Evolutionary conservation across 2,888 invertebrate species (phyloP).

Genomic region (Orthonychiurus folsomi): DNA sequence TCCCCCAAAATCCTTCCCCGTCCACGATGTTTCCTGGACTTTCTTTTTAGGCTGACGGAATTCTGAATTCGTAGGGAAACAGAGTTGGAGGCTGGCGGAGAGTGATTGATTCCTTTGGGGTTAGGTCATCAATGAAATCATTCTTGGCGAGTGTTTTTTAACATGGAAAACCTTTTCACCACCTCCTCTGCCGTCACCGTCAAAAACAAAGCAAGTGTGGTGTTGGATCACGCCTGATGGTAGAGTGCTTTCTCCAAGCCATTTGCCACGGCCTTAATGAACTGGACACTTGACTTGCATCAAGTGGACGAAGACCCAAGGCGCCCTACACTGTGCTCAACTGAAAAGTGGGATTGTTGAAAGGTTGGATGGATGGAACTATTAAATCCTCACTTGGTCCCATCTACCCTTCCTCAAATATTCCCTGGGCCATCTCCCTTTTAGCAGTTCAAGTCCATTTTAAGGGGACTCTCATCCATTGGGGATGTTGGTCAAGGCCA

Average conservation of each 20-base stretch:
- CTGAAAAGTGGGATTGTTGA: too few species aligned
- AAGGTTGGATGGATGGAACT: too few species aligned
- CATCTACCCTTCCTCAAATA: background rate
- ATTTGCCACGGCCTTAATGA: background rate
- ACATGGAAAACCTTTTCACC: conserved; percentile 15
- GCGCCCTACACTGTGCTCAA: too few species aligned
- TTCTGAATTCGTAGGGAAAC: background rate
- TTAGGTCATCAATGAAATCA: conserved; percentile 13
- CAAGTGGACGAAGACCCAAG: too few species aligned
- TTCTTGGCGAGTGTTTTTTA: conserved; percentile 13
- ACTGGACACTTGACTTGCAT: background rate
- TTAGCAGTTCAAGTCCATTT: background rate
- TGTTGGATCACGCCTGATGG: too few species aligned
- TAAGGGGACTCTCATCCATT: conserved; percentile 6
- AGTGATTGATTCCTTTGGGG: conserved; percentile 15
- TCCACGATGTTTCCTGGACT: too few species aligned
- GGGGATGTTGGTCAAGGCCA: conserved; percentile 25
- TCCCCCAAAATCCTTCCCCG: background rate
- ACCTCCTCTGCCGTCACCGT: background rate
- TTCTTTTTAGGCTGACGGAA: too few species aligned
- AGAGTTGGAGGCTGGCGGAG: conserved; percentile 2
- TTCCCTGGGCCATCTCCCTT: background rate
- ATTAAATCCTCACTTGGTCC: too few species aligned
- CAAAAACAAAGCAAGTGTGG: too few species aligned
- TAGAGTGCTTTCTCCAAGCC: too few species aligned